Percentiles rank a stretch among this genome's conserved stretches.
These are phyloP conservation scores for Epinephelus moara DNA, from an alignment of 2,113 vertebrate species.

Conservation along the genomic window DNA sequence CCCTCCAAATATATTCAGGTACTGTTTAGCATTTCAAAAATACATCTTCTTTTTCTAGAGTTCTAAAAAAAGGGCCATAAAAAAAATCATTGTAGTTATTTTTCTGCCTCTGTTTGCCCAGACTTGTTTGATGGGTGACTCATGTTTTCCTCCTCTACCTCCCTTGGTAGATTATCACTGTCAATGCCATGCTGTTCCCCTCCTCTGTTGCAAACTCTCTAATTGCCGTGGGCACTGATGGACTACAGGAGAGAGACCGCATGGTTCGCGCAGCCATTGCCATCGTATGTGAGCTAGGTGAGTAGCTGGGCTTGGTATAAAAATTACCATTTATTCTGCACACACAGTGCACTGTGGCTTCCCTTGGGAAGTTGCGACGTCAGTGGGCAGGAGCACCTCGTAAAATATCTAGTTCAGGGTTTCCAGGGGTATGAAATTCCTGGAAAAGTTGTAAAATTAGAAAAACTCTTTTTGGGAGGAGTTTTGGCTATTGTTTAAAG, in stretches of 20 bases:
- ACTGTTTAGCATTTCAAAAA: constrained; percentile 4
- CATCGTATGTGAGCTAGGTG: constrained; percentile 97
- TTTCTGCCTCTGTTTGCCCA: constrained; percentile 21
- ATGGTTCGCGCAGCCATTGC: constrained; percentile 99
- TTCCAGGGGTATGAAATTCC: too few species aligned
- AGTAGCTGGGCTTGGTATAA: constrained; percentile 5
- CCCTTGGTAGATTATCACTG: constrained; percentile 93
- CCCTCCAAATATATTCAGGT: background rate
- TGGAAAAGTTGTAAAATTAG: too few species aligned
- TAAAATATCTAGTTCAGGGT: background rate
- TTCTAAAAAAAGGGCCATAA: background rate
- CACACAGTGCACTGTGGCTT: background rate
- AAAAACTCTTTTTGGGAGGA: too few species aligned
- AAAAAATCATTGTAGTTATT: constrained; percentile 11
- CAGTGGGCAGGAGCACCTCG: background rate
- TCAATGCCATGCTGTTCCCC: constrained; percentile 97
- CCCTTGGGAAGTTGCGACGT: background rate
- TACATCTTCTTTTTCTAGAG: background rate
- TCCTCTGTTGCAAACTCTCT: constrained; percentile 97
- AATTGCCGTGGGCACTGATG: constrained; percentile 97
- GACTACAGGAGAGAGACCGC: constrained; percentile 96
- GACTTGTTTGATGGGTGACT: constrained; percentile 39
- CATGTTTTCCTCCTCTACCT: constrained; percentile 4
- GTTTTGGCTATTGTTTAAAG: too few species aligned
- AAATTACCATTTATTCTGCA: background rate